These are phyloP conservation scores for Rhynchotus rufescens DNA, from an alignment of 2,797 vertebrate species.

Conservation along the genomic window DNA sequence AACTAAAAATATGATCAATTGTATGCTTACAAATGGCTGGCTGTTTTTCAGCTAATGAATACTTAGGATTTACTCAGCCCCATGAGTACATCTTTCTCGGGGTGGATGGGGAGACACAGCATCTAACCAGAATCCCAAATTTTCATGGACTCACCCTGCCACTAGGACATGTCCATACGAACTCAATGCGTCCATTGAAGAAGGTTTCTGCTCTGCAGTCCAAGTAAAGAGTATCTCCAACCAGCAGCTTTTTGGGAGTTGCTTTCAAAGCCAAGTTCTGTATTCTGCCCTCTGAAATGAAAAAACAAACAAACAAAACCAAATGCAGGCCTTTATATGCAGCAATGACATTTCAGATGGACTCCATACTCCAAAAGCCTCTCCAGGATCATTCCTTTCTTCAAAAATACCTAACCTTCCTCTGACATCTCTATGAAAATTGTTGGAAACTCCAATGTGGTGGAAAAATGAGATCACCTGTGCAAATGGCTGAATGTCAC, in stretches of 20 bases:
- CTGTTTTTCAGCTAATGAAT: neutral
- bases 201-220: slow-evolving; percentile 84
- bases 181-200: slow-evolving; percentile 79
- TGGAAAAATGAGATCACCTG: neutral
- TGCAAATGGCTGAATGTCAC: neutral
- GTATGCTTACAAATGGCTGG: neutral
- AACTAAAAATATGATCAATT: neutral
- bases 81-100: neutral
- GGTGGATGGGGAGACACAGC: neutral
- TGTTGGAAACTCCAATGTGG: neutral
- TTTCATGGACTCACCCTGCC: slow-evolving; percentile 76
- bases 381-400: neutral
- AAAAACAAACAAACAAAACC: neutral
- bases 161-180: slow-evolving; percentile 83
- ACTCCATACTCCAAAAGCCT: neutral
- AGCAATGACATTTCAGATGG: neutral
- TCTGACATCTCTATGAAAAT: neutral
- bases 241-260: slow-evolving; percentile 76
- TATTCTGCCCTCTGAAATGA: slow-evolving; percentile 53
- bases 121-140: neutral
- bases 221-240: slow-evolving; percentile 84
- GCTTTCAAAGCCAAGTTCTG: slow-evolving; percentile 66
- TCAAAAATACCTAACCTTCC: neutral
- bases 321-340: neutral
- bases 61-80: neutral